phyloP scores from a whole-genome alignment of 2,113 vertebrate genomes.

The Esox niger region DNA sequence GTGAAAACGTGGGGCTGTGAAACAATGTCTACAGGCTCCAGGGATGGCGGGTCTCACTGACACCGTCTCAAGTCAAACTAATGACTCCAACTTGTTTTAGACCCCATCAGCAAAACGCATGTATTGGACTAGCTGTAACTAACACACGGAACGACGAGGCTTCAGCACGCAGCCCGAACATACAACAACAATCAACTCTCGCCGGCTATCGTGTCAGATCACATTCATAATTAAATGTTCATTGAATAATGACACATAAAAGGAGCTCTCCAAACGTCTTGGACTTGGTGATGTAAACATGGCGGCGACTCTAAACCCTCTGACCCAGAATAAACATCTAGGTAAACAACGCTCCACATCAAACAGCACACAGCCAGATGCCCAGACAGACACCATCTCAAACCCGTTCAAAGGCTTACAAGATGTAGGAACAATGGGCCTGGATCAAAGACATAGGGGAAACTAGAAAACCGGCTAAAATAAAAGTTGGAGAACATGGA shows the following conservation, averaged over 20 bases:
- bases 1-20: constrained; percentile 21
- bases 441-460: constrained; percentile 28
- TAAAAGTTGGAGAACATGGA: not conserved
- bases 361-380: constrained; percentile 35
- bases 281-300: not conserved
- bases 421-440: not conserved
- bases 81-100: no score
- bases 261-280: not conserved
- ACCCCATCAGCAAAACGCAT: no score
- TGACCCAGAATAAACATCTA: constrained; percentile 28
- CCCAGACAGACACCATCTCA: constrained; percentile 1
- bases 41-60: not conserved
- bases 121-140: no score
- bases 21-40: constrained; percentile 8
- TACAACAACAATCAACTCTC: not conserved
- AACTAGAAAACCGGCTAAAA: not conserved
- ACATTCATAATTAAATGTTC: not conserved
- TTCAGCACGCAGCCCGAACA: not conserved
- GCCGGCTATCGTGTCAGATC: not conserved
- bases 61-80: no score
- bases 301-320: constrained; percentile 13
- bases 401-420: constrained; percentile 11
- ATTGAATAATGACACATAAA: not conserved
- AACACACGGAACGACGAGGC: no score
- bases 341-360: constrained; percentile 39